Conservation (phyloP, 2,888 invertebrate species). For the Argynnis bischoffii region DNA sequence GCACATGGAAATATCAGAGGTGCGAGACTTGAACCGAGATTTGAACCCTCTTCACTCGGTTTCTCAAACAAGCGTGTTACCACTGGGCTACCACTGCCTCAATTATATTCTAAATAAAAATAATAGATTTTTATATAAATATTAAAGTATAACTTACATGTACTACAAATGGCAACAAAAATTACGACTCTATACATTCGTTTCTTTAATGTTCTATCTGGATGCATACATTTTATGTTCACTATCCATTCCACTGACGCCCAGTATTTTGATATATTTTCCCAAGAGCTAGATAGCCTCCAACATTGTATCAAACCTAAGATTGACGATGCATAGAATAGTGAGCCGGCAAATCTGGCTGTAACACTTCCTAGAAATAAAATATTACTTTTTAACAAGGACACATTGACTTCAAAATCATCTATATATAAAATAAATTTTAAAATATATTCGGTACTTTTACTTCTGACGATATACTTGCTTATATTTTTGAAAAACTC, state of each 20-base stretch:
- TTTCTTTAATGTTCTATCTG: constrained; percentile 49
- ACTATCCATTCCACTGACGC: constrained; percentile 50
- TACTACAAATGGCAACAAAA: constrained; percentile 46
- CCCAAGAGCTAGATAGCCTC: constrained; percentile 52
- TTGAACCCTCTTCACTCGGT: too few relatives aligned
- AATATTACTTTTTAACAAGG: not conserved
- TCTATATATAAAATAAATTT: too few relatives aligned
- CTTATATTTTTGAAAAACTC: too few relatives aligned
- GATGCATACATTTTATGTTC: constrained; percentile 46
- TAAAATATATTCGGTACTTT: too few relatives aligned
- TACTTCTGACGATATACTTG: too few relatives aligned
- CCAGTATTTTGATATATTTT: constrained; percentile 50
- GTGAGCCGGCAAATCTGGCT: constrained; percentile 61
- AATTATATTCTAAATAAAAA: too few relatives aligned
- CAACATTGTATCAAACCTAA: constrained; percentile 55
- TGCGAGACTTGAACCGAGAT: too few relatives aligned
- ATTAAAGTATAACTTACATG: constrained; percentile 38
- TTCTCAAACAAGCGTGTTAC: too few relatives aligned
- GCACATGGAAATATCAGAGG: too few relatives aligned
- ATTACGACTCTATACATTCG: constrained; percentile 47
- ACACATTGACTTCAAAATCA: too few relatives aligned
- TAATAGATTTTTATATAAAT: too few relatives aligned
- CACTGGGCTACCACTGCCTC: too few relatives aligned
- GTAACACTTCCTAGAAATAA: constrained; percentile 55
- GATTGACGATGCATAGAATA: constrained; percentile 61